Base-by-base conservation (phyloP, 2,888 invertebrate species). In the Ophraella communa region DNA sequence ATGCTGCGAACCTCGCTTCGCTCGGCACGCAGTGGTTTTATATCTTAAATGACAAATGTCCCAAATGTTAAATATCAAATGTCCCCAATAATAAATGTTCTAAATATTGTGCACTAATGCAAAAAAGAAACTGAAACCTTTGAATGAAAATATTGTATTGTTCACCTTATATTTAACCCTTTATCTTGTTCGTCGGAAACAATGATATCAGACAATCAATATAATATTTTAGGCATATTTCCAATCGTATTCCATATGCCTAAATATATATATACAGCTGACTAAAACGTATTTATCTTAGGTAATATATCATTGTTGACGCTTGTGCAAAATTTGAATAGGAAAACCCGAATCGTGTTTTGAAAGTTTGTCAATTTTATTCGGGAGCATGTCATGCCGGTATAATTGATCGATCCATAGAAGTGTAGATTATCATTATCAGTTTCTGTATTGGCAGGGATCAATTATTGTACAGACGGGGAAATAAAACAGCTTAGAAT, bases 321-420 rank as follows among this genome's bases (percentile, higher is more conserved):
- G 64, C 60, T 65, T 54, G 60, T 60, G 57, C 57, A 55, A 68
- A 68, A 68, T 68, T 65, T 68, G 65, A 68, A 65, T 68, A 60
- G 63, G 58, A 65, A 63, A 65, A 61, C 65, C 57, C 56, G 61
- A 65, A 65, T 60, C 68, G 65, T 52, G 65, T 65, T 65, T 60
- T 57, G 57, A 65, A 68, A 68, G 63, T 68, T 68, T 68, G 68
- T 68, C 68, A 65, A 68, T 68, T 68, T 68, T 61, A 68, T 68
- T 63, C 65, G 62, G 63, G 53, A 63, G 44, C 56, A 39, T 58
- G 65, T 65, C 63, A 58, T 55, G 63, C 27, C 54, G 20, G 21
- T 47, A 63, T 61, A 63, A 65, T 60, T 65, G 65, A 68, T 63
- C 63, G 68, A 68, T 65, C 62, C 44, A 62, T 58, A 55, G 54